A percentile compares a stretch with the other conserved stretches of the same genome.
These are phyloP conservation scores for Argopecten irradians DNA, from an alignment of 1,140 invertebrate genomes.

Conservation along the genomic window DNA sequence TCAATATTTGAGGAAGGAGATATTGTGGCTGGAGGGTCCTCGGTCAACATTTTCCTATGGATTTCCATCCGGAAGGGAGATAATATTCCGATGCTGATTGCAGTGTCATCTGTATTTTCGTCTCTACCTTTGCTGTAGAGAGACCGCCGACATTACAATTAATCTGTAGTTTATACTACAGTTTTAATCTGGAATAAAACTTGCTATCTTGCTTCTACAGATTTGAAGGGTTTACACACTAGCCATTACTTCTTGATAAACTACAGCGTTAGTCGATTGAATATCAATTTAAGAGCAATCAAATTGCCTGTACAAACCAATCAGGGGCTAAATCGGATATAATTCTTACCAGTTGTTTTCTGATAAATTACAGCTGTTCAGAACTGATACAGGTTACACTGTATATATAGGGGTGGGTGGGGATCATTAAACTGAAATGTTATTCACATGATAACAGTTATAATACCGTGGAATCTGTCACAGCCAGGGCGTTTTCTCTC, in stretches of 20 bases:
- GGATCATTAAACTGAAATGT: neutral
- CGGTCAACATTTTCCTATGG: neutral
- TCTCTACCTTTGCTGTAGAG: neutral
- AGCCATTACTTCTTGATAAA: neutral
- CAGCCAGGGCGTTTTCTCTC: neutral
- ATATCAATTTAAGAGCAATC: constrained; percentile 15
- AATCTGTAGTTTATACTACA: neutral
- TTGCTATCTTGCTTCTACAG: neutral
- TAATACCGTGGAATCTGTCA: neutral
- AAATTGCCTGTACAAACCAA: neutral
- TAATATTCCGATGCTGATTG: neutral
- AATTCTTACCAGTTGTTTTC: constrained; percentile 11
- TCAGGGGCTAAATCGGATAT: neutral
- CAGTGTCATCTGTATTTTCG: neutral
- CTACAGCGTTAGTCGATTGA: neutral
- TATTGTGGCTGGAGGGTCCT: constrained; percentile 5
- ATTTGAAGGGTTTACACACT: neutral
- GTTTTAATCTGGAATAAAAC: neutral
- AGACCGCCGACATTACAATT: neutral
- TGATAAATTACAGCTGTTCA: neutral
- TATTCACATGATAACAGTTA: neutral
- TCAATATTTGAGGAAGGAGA: constrained; percentile 2
- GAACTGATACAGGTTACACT: neutral
- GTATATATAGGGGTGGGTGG: neutral
- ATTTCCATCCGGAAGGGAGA: neutral